phyloP scores from a whole-genome alignment of 1,140 invertebrate genomes.

The Leucophenga varia region DNA sequence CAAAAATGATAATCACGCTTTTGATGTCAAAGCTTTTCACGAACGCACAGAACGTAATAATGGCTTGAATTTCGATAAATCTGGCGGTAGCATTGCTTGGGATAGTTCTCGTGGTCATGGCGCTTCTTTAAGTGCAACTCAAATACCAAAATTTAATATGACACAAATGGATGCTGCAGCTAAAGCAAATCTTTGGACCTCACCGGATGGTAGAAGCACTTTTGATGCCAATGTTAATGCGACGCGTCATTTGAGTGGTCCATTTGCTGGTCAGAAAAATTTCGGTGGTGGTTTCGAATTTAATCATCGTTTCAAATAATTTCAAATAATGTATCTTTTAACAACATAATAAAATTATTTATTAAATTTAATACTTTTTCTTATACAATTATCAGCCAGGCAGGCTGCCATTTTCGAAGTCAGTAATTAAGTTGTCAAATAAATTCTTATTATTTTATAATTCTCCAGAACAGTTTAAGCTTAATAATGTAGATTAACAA shows the following conservation, averaged over 20 bases:
- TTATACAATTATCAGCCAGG: no score
- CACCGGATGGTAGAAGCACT: conserved; percentile 28
- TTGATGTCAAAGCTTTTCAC: conserved; percentile 28
- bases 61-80: conserved; percentile 22
- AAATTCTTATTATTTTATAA: no score
- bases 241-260: conserved; percentile 29
- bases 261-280: conserved; percentile 25
- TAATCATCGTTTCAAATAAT: conserved; percentile 30
- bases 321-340: no score
- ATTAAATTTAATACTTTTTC: no score
- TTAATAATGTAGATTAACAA: no score
- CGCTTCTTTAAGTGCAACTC: conserved; percentile 22
- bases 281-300: conserved; percentile 26
- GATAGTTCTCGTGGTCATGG: conserved; percentile 25
- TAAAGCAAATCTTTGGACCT: conserved; percentile 31
- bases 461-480: no score
- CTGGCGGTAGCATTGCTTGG: conserved; percentile 26
- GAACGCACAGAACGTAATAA: conserved; percentile 14
- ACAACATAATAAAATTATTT: no score
- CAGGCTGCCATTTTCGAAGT: no score
- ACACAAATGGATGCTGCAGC: conserved; percentile 26
- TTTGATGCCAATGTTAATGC: conserved; percentile 33
- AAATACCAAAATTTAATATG: conserved; percentile 32
- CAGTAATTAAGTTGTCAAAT: no score
- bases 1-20: conserved; percentile 4